A percentile compares a stretch with the other conserved stretches of the same genome.
Evolutionary conservation across 2,797 vertebrate genomes (phyloP).

Genomic region (Hozukius guyotensis): DNA sequence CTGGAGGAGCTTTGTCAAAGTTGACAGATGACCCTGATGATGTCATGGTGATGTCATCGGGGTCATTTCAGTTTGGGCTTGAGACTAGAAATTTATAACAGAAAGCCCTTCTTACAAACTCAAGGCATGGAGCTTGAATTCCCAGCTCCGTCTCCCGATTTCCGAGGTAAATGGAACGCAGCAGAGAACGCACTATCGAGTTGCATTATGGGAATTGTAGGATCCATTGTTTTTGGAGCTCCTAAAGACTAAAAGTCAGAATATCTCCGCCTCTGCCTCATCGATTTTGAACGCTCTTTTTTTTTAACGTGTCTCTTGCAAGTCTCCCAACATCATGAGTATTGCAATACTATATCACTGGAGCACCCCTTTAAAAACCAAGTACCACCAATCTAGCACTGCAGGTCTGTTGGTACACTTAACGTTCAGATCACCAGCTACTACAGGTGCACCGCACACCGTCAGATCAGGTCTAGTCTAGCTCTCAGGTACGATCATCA

Average conservation of each 20-base stretch:
- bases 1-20: neutral
- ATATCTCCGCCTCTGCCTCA: neutral
- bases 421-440: constrained; percentile 50
- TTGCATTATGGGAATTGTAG: constrained; percentile 13
- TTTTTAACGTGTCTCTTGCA: neutral
- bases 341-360: neutral
- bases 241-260: neutral
- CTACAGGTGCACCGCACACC: constrained; percentile 39
- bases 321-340: neutral
- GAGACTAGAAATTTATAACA: neutral
- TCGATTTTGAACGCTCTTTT: neutral
- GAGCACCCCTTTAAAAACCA: constrained; percentile 11
- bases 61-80: rapidly evolving
- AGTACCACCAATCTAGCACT: neutral
- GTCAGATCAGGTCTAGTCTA: constrained; percentile 49
- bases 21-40: neutral
- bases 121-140: neutral
- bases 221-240: neutral
- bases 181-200: neutral
- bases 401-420: neutral
- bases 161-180: too few relatives aligned
- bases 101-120: too few relatives aligned
- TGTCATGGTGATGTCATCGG: neutral
- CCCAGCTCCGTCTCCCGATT: too few relatives aligned
- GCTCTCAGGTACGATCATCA: constrained; percentile 68